phyloP scores from a whole-genome alignment of 2,888 invertebrate genomes.

The Diabrotica balteata region DNA sequence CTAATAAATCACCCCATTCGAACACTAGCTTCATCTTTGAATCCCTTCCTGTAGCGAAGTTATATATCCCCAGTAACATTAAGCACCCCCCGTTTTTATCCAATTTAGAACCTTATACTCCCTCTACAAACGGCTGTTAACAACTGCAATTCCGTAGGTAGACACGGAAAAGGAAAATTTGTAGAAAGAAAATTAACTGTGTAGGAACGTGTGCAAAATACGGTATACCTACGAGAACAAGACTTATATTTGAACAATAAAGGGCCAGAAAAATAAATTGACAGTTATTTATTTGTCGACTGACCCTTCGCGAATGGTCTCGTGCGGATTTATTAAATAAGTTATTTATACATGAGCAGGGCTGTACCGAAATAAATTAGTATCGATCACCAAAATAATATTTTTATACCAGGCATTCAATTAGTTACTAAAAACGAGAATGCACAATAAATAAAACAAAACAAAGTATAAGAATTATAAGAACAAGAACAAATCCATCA shows the following conservation, averaged over 20 bases:
- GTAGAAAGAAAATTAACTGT: slow-evolving; percentile 50
- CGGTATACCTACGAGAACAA: slow-evolving; percentile 19
- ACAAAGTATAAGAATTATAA: too few species aligned
- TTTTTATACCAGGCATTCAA: too few species aligned
- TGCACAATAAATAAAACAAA: too few species aligned
- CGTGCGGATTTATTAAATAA: slow-evolving; percentile 35
- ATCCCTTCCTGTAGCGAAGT: slow-evolving; percentile 26
- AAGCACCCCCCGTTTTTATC: slow-evolving; percentile 18
- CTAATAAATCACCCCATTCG: slow-evolving; percentile 22
- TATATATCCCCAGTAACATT: slow-evolving; percentile 24
- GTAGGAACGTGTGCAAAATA: slow-evolving; percentile 48
- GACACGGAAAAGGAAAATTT: slow-evolving; percentile 38
- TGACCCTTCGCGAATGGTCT: slow-evolving; percentile 26
- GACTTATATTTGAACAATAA: slow-evolving; percentile 45
- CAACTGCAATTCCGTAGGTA: slow-evolving; percentile 15
- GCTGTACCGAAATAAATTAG: background rate
- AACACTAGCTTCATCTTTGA: slow-evolving; percentile 24
- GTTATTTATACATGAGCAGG: slow-evolving; percentile 33
- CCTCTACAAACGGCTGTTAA: slow-evolving; percentile 5
- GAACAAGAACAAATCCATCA: too few species aligned
- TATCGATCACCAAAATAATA: too few species aligned
- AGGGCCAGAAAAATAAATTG: slow-evolving; percentile 43
- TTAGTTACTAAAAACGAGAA: too few species aligned
- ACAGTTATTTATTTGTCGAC: slow-evolving; percentile 45
- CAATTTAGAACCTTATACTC: slow-evolving; percentile 26